phyloP scores from a whole-genome alignment of 2,113 vertebrate species.

The Trinectes maculatus region DNA sequence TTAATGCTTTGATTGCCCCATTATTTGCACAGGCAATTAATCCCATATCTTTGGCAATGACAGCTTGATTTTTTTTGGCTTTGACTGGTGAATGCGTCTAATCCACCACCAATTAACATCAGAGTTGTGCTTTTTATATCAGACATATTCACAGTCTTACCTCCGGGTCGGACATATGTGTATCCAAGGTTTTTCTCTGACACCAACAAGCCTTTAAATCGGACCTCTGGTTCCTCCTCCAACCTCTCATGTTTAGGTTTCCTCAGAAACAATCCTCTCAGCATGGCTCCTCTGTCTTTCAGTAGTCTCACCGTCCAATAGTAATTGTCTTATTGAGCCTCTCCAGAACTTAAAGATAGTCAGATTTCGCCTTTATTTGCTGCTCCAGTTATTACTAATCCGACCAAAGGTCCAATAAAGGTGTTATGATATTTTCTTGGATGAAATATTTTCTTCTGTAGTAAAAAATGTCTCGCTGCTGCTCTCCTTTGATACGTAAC shows the following conservation, averaged over 20 bases:
- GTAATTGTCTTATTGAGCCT: conserved; percentile 3
- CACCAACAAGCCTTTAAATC: conserved; percentile 89
- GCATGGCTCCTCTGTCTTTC: conserved; percentile 60
- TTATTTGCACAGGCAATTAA: background rate
- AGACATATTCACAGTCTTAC: conserved; percentile 82
- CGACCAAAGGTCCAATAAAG: background rate
- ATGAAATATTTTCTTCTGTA: background rate
- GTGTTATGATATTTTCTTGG: background rate
- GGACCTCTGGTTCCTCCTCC: conserved; percentile 81
- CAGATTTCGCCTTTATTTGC: background rate
- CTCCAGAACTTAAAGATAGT: background rate
- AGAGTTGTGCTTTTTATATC: background rate
- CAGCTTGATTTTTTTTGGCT: background rate
- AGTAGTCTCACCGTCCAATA: conserved; percentile 4
- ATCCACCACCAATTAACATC: too few species aligned
- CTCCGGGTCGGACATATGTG: conserved; percentile 88
- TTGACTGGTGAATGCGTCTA: background rate
- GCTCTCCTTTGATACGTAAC: background rate
- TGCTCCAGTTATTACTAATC: background rate
- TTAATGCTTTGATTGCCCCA: background rate
- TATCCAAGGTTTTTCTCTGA: conserved; percentile 89
- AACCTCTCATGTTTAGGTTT: conserved; percentile 85
- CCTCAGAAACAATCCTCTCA: conserved; percentile 75
- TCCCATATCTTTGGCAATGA: background rate
- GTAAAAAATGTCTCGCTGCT: background rate